phyloP scores from a whole-genome alignment of 2,797 vertebrate species.

The Acrocephalus scirpaceus region DNA sequence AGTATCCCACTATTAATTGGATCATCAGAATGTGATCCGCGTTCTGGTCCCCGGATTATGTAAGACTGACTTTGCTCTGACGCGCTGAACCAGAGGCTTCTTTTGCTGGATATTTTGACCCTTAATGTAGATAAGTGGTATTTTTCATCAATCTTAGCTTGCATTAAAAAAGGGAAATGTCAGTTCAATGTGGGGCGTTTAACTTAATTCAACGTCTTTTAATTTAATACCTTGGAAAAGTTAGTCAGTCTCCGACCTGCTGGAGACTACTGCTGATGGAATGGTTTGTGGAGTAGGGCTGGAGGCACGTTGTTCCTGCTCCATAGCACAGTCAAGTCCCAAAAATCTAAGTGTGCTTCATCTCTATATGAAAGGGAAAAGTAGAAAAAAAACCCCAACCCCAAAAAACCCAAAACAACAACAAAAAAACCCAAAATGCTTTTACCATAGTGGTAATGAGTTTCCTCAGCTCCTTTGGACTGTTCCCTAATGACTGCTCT shows the following conservation, averaged over 20 bases:
- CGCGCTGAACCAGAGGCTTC: slow-evolving; percentile 83
- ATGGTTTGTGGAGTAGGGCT: slow-evolving; percentile 55
- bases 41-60: slow-evolving; percentile 91
- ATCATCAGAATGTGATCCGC: slow-evolving; percentile 99
- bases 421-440: background rate
- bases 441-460: background rate
- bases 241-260: slow-evolving; percentile 75
- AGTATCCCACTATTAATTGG: slow-evolving; percentile 94
- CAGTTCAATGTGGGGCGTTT: slow-evolving; percentile 81
- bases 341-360: background rate
- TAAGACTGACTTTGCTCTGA: slow-evolving; percentile 91
- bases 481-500: background rate
- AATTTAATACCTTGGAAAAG: slow-evolving; percentile 85
- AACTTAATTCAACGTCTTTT: slow-evolving; percentile 86
- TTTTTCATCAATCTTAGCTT: slow-evolving; percentile 88
- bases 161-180: slow-evolving; percentile 84
- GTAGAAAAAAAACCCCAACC: background rate
- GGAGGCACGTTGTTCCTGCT: slow-evolving; percentile 19
- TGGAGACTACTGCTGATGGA: slow-evolving; percentile 77
- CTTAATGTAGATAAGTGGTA: slow-evolving; percentile 99
- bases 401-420: background rate
- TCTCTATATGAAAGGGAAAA: background rate
- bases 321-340: slow-evolving; percentile 17
- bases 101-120: slow-evolving; percentile 85
- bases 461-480: slow-evolving; percentile 1